Base-by-base conservation (phyloP, 2,113 vertebrate species). In the Pterocles burchelli region DNA sequence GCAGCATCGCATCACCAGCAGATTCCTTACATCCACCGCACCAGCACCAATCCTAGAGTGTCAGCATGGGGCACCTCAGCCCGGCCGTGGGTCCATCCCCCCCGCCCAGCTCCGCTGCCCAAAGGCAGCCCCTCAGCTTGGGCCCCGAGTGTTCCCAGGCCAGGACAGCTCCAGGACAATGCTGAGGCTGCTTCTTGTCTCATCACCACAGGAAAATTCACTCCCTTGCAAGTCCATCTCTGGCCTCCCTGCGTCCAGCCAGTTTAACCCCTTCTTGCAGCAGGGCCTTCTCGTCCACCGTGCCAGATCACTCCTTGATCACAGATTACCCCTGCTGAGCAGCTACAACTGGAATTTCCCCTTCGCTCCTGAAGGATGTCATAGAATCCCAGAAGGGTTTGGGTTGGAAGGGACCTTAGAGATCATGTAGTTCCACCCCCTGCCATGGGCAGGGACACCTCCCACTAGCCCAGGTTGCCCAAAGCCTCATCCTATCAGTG, bases 11-110 rank as follows among this genome's bases (percentile, higher is more conserved):
- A 2, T 73, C 43, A 49, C 1, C 1, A 65, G 67, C 76, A 31
- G 43, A 45, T 49, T 57, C 10, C 34, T 63, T n/a, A n/a, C 3
- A 22, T 26, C 34, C 10, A 25, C 70, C n/a, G 34, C 31, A 72
- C 25, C 29, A 77, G 46, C n/a, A 25, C 75, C 67, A 43, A 9
- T 34, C 49, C n/a, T 0, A 0, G 3, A 31, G 9, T 2, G 1
- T 57, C 28, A 55, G 58, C 33, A 24, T 11, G 13, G 7, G 11
- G 58, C 19, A 67, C 33, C 41, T 76, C 65, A 59, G 46, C 33
- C 48, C 1, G 2, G 24, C 68, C 41, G 5, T 18, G 26, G 13
- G 22, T 59, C 28, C 24, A 58, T 28, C 17, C 31, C 45, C 45
- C 20, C 45, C 70, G n/a, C 34, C 33, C 45, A 31, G 66, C 33